These are phyloP conservation scores for Batillaria attramentaria DNA, from an alignment of 1,140 invertebrate genomes.

Conservation along the genomic window DNA sequence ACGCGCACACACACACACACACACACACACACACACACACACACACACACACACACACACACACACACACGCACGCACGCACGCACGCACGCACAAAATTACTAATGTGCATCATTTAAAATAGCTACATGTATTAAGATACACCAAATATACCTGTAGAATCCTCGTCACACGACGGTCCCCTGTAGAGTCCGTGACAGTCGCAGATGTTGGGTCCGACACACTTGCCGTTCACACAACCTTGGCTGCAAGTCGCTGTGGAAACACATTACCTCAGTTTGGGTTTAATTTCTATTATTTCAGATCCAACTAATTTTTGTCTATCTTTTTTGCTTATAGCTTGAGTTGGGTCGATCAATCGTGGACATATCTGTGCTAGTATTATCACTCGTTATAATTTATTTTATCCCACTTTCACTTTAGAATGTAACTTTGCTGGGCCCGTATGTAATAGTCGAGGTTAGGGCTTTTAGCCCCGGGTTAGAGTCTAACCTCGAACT, in stretches of 20 bases:
- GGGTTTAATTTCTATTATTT: no score
- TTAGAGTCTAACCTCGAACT: no score
- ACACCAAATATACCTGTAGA: not conserved
- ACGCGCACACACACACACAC: constrained; percentile 1
- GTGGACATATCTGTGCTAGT: not conserved
- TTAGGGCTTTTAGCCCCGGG: no score
- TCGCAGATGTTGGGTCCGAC: not conserved
- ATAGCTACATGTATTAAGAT: not conserved
- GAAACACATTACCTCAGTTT: not conserved
- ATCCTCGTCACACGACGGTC: not conserved
- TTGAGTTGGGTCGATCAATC: not conserved
- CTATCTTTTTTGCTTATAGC: no score
- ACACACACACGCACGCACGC: constrained; percentile 12
- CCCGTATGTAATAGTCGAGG: no score
- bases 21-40: constrained; percentile 15
- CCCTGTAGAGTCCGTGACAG: not conserved
- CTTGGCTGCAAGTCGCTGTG: not conserved
- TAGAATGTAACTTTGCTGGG: not conserved
- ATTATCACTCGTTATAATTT: not conserved
- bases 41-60: constrained; percentile 4
- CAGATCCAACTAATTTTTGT: no score
- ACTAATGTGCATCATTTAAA: not conserved
- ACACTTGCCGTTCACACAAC: constrained; percentile 7
- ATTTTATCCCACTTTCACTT: not conserved
- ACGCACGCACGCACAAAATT: not conserved